Evolutionary conservation across 2,888 invertebrate genomes (phyloP), one percentile per base, ranked within the genome.

Genomic region (Philonicus albiceps): DNA sequence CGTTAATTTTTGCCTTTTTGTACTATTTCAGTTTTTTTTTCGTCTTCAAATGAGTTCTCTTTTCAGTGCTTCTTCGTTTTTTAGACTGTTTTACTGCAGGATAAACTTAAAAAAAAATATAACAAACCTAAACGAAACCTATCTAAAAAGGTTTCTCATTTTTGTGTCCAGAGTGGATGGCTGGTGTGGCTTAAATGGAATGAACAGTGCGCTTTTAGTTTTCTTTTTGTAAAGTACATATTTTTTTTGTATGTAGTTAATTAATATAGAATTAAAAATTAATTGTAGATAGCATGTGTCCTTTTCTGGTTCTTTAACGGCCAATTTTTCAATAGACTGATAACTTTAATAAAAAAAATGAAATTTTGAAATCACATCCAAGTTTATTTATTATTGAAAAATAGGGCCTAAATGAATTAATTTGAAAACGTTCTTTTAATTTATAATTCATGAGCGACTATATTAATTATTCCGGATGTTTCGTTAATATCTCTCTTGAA

Each of bases 1-100:
- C 27, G 19, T 43, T 83, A 22, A 19, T 73, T 40, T 49, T 75
- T 19, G 53, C 40, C 30, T 40, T 19, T 76, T 43, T 76, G 40
- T 76, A 40, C 5, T n/a, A 37, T 81, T 55, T 55, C 27, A 55
- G n/a, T n/a, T n/a, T 80, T 81, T 81, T 55, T 81, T 34, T 81
- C 37, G 6, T 27, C 34, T 76, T 40, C 40, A 37, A 81, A 34
- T 81, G 27, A 64, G 55, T 64, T 64, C 19, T 53, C 49, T 19
- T 64, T 64, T 64, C 64, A 64, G 64, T 64, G 64, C 64, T 64
- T 64, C 64, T 27, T 64, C 64, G 64, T 64, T 64, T 64, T n/a
- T 64, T 64, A 27, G 27, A 7, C 27, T 64, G 8, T 64, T 64
- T 64, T 11, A 7, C 22, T 27, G 11, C 64, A 64, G 64, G 64